Conservation (phyloP, 2,113 vertebrate species). For the Bujurquina vittata region DNA sequence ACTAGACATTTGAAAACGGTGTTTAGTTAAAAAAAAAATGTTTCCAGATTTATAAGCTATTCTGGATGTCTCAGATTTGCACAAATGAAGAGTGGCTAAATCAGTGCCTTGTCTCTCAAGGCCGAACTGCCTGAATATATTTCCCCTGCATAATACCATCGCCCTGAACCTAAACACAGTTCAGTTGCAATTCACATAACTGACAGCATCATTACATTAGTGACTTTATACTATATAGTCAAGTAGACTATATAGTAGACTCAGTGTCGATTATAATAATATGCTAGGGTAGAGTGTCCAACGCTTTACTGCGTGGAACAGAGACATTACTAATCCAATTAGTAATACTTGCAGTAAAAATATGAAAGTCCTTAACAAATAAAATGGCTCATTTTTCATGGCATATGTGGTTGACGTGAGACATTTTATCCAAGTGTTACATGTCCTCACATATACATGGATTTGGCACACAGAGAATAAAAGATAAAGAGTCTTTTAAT, state of each 20-base stretch:
- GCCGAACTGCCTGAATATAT: not conserved
- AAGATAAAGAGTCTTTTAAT: not conserved
- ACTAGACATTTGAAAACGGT: too few relatives aligned
- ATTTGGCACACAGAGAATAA: not conserved
- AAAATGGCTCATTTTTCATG: not conserved
- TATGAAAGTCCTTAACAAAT: not conserved
- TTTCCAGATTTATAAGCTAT: not conserved
- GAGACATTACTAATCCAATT: constrained; percentile 10
- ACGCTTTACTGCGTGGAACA: not conserved
- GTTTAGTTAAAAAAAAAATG: not conserved
- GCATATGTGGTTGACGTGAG: not conserved
- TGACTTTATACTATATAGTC: not conserved
- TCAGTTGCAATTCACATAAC: not conserved
- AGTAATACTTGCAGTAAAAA: constrained; percentile 13
- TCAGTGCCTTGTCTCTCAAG: not conserved
- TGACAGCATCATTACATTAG: not conserved
- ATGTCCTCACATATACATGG: not conserved
- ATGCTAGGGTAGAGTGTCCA: not conserved
- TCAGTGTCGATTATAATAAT: not conserved
- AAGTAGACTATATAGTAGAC: not conserved
- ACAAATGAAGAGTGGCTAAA: not conserved
- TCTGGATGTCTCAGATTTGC: not conserved
- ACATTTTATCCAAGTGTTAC: not conserved
- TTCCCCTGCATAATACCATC: not conserved
- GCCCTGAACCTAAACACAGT: not conserved